phyloP scores from a whole-genome alignment of 2,888 invertebrate species.

The Orthosia incerta region DNA sequence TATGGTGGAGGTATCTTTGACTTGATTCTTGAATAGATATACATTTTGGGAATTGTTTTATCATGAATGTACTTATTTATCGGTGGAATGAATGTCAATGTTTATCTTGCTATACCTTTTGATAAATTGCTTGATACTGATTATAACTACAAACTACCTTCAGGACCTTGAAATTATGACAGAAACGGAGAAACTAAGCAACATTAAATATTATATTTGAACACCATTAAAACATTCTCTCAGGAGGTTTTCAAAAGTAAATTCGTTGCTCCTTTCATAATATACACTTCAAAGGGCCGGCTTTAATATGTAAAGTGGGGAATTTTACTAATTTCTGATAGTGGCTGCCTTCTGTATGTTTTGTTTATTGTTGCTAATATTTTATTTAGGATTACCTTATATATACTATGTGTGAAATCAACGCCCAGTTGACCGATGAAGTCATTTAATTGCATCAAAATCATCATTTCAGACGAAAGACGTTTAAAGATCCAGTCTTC shows the following conservation, averaged over 20 bases:
- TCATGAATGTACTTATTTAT: too few species aligned
- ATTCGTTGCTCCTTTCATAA: slow-evolving; percentile 49
- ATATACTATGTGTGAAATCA: too few species aligned
- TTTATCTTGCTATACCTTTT: too few species aligned
- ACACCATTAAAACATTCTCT: slow-evolving; percentile 44
- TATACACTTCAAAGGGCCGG: slow-evolving; percentile 47
- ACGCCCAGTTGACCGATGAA: neutral
- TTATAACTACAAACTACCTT: neutral
- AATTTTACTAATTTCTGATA: slow-evolving; percentile 52
- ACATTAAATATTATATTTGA: slow-evolving; percentile 52
- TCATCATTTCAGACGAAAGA: neutral
- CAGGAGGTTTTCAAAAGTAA: slow-evolving; percentile 44
- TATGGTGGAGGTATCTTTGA: too few species aligned
- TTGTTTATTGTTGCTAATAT: neutral
- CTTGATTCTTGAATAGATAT: too few species aligned
- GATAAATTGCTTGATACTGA: too few species aligned
- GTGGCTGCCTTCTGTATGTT: slow-evolving; percentile 13
- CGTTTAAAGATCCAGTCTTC: too few species aligned
- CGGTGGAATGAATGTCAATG: too few species aligned
- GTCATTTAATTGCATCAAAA: neutral
- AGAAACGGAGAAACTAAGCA: slow-evolving; percentile 13
- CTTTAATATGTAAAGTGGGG: slow-evolving; percentile 51
- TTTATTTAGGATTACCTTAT: neutral
- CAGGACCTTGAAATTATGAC: slow-evolving; percentile 6
- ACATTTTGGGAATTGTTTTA: too few species aligned